Evolutionary conservation across 2,797 vertebrate species (phyloP), one percentile per base, ranked within the genome.

Genomic region (Eurystomus glaucurus): DNA sequence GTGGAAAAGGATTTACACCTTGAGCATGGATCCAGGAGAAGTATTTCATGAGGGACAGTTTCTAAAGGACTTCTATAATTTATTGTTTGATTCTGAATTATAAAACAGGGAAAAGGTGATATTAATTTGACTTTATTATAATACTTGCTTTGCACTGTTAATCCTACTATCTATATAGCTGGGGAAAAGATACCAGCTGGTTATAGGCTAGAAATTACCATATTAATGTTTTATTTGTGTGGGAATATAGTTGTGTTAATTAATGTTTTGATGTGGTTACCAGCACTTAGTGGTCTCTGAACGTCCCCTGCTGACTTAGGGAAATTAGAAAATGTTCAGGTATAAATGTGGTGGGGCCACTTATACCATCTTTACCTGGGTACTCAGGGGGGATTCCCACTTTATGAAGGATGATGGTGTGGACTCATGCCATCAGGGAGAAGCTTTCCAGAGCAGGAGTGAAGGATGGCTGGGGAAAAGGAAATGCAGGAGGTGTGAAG

Each of bases 161-260:
- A 96, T 96, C 92, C 95, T 87, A 75, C 86, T 90, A 80, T 94
- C 93, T 96, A 45, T 95, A 93, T 94, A 96, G 95, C 95, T 93
- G 81, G 97, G 95, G 88, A 95, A 96, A 96, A 94, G 93, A 95
- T 95, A 96, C 92, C 96, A 97, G 93, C 92, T 97, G 94, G 92
- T 96, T 96, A 94, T 96, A 85, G 90, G 64, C 90, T 96, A 65
- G 95, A 95, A 97, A 97, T 97, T 96, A 97, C 86, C 96, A 96
- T 97, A 97, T 96, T 97, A 97, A 97, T 96, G 96, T 97, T 96
- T 97, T 97, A 97, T 97, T 97, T 97, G 95, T 92, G 86, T 96
- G 94, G 88, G 95, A 96, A 97, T 96, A 96, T 92, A 85, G 90
- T 96, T 96, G 92, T 83, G 93, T 96, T 97, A 97, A 96, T 97